A percentile compares a stretch with the other conserved stretches of the same genome.
Conservation (phyloP, 2,888 invertebrate species). For the Cloeon dipterum region DNA sequence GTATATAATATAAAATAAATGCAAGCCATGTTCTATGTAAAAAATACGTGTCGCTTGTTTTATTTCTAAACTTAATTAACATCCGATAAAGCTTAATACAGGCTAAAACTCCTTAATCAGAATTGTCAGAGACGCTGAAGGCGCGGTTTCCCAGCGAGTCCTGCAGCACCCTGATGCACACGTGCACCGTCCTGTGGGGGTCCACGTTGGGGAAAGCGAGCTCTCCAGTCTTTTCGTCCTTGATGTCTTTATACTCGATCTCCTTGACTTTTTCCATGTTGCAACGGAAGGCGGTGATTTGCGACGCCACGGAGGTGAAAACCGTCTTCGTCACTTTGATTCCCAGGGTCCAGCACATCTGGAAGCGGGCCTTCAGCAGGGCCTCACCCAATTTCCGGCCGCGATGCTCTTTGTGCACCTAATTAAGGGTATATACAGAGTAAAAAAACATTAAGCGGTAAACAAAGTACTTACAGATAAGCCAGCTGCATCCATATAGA, state of each 20-base stretch:
- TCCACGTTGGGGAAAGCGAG: no score
- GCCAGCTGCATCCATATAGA: slow-evolving; percentile 1
- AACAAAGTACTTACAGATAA: slow-evolving; percentile 1
- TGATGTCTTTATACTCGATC: no score
- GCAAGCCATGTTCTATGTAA: slow-evolving; percentile 2
- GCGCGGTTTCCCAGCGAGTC: no score
- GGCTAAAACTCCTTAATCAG: no score
- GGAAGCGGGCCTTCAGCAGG: not conserved
- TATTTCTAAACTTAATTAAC: not conserved
- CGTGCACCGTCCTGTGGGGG: no score
- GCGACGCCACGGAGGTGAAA: not conserved
- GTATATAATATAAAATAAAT: not conserved
- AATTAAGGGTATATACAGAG: no score
- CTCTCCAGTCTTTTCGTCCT: no score
- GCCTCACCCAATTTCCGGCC: not conserved
- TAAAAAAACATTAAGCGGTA: no score
- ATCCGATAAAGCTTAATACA: no score
- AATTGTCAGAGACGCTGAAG: no score
- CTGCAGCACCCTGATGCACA: no score
- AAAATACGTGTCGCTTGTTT: not conserved
- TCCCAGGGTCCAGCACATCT: not conserved
- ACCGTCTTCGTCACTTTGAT: slow-evolving; percentile 1
- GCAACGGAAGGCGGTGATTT: not conserved
- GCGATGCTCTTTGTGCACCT: not conserved
- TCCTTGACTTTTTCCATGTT: no score